Evolutionary conservation across 2,113 vertebrate genomes (phyloP), one percentile per base, ranked within the genome.

Genomic region (Tragelaphus buxtoni): DNA sequence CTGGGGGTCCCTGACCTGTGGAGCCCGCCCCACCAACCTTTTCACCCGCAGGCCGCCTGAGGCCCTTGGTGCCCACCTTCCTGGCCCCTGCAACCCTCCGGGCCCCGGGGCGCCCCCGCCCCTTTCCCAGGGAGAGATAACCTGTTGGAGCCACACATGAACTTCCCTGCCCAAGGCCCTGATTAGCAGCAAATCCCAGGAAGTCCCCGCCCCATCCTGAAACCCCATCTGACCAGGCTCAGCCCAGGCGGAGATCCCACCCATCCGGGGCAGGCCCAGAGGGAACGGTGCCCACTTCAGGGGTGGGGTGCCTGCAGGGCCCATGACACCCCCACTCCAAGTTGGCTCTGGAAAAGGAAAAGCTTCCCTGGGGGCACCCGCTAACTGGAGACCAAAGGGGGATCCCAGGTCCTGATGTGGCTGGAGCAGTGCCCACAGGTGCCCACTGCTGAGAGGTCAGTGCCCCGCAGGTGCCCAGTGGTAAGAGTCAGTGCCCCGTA

Each of bases 131-230:
- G 35, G 58, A 56, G 90, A 95, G 96, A 94, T 65, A 90, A 53
- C 2, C 6, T 45, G 80, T 26, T 53, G 1, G 16, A 92, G 35
- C 35, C 51, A 22, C 56, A 69, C 60, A 56, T 80, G 86, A 89
- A 72, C 81, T 3, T 1, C 12, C 14, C 65, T 0, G 1, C 63
- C 91, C 94, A n/a, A 13, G 42, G n/a, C n/a, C 92, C 94, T 22
- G 60, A 69, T 88, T 85, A 93, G 51, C 26, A 0, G 8, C 81
- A 97, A 96, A 97, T 97, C 96, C 96, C 97, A 96, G 97, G 96
- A 95, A 97, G 96, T 97, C 49, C 61, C 97, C 61, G 17, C 93
- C 97, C 88, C 76, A 85, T 77, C 96, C 97, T 92, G 94, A 96
- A 97, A 96, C 94, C 88, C 96, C 74, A 84, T 90, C 94, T 39